Evolutionary conservation across 2,888 invertebrate genomes (phyloP), one percentile per base, ranked within the genome.

Genomic region (Phortica magna): DNA sequence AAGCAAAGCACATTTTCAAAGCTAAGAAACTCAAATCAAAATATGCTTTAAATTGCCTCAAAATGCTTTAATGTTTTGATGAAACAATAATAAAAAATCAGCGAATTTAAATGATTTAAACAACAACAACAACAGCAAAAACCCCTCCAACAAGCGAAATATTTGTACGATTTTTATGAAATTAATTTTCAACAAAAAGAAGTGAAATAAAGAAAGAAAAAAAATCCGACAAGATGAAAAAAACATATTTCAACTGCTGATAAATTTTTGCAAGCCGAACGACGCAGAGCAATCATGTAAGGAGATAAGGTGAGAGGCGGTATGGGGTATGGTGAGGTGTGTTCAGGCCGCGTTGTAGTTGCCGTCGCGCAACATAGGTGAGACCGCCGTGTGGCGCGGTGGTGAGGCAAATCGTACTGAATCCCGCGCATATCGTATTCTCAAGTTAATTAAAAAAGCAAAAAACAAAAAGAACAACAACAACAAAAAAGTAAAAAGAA

Each of bases 381-480:
- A 0, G 5, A 31, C 5, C 42, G 55, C 22, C 39, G 31, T 43
- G 48, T 39, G 48, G 65, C 19, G 74, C 31, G 9, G 48, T 39
- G 48, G 65, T 31, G 74, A 55, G 9, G 22, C 14, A 19, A 22
- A 31, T n/a, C 12, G 17, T 14, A 19, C 42, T 43, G 43, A n/a
- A 74, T 43, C 12, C 61, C 42, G 48, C 19, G 41, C 55, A 75
- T 86, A 82, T 81, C 72, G 82, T 84, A 88, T 87, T 86, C 79
- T 83, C 89, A 80, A 88, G 88, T 87, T 89, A 89, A 89, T 87
- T 87, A 88, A 89, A 87, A 87, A 7, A 31, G 31, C 31, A 31
- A 31, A 31, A 31, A 75, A 75, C 81, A 83, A 19, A 61, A 19
- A 67, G 39, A 75, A 22, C 17, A 59, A 61, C 17, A 39, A 7